These are phyloP conservation scores for Alauda arvensis DNA, from an alignment of 2,797 vertebrate genomes.

Conservation along the genomic window DNA sequence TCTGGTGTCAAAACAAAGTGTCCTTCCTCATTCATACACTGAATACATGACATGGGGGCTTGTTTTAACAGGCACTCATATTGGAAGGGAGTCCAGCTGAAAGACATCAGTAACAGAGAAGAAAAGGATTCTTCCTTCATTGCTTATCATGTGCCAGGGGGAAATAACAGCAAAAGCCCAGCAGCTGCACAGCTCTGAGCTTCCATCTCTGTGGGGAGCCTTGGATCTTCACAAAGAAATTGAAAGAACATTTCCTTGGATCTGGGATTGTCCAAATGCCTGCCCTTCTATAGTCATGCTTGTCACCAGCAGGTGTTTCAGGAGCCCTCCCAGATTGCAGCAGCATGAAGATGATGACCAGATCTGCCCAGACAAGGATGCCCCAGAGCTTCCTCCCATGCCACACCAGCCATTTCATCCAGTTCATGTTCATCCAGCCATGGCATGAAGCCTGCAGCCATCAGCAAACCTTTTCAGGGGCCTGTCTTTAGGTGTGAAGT, in stretches of 20 bases:
- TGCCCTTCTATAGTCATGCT: not conserved
- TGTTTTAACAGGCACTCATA: not conserved
- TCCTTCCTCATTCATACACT: not conserved
- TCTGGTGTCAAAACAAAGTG: not conserved
- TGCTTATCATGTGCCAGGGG: not conserved
- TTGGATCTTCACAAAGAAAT: not conserved
- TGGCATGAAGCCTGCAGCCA: not conserved
- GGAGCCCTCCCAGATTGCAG: not conserved
- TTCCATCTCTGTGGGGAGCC: not conserved
- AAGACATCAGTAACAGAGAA: not conserved
- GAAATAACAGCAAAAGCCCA: not conserved
- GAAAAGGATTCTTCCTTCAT: not conserved
- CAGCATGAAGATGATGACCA: not conserved
- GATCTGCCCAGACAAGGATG: not conserved
- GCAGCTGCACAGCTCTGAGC: not conserved
- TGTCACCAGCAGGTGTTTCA: not conserved
- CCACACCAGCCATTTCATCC: not conserved
- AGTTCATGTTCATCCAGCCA: not conserved
- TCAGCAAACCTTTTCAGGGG: not conserved
- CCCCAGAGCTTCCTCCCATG: not conserved
- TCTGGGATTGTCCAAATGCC: not conserved
- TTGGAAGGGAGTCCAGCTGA: not conserved
- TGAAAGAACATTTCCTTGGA: not conserved
- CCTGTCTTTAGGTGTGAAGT: not conserved
- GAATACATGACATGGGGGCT: not conserved